Base-by-base conservation (phyloP, 2,888 invertebrate species). In the Pristionchus fissidentatus region DNA sequence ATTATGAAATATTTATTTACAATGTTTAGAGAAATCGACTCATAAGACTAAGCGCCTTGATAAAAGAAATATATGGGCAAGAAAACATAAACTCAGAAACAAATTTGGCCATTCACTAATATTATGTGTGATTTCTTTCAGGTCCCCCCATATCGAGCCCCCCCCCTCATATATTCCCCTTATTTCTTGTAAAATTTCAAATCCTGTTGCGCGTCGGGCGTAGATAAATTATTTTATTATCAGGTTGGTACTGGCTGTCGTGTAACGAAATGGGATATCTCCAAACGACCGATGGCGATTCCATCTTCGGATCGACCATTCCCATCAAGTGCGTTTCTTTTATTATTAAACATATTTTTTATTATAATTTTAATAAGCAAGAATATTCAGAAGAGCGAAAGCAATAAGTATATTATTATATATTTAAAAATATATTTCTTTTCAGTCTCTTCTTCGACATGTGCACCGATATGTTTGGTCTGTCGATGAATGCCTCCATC, bases 261-360 rank as follows among this genome's bases (percentile, higher is more conserved):
- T 90, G 90, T 84, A 90, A 90, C 73, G 90, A 90, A 62, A 85
- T 90, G n/a, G 90, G 90, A 15, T 90, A 87, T 73, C 38, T 90
- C 29, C 90, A 90, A 85, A 89, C 90, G 0, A 90, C 90, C 3
- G 87, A 88, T 73, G 87, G 87, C 26, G 88, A 88, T 78, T 87
- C 87, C 80, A 86, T 89, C 49, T 90, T 90, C 80, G 88, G 89
- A 75, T 83, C 85, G 10, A 86, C 86, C 26, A 85, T 90, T 46
- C 87, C 89, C 0, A 80, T 88, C n/a, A 88, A 89, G 87, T 87
- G 29, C 52, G 15, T 43, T 32, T 19, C 2, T 41, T 43, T n/a
- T n/a, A n/a, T n/a, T n/a, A n/a, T n/a, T n/a, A n/a, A n/a, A n/a
- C n/a, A n/a, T n/a, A n/a, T n/a, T n/a, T n/a, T n/a, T n/a, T n/a